These are phyloP conservation scores for Mobula birostris DNA, from an alignment of 2,113 vertebrate genomes.

Conservation along the genomic window DNA sequence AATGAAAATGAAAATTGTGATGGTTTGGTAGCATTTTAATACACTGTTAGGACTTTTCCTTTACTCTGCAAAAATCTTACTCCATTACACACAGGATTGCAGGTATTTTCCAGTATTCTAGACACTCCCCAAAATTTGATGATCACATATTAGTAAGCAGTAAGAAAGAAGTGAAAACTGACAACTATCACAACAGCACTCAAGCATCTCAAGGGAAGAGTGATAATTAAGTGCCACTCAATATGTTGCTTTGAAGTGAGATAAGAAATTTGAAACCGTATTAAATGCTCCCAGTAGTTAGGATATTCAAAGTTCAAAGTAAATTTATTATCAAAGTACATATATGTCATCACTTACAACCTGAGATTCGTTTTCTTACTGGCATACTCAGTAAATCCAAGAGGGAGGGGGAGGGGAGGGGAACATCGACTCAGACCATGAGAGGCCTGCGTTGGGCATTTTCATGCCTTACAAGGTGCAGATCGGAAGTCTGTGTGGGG, in stretches of 20 bases:
- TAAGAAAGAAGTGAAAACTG: background rate
- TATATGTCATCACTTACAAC: too few relatives aligned
- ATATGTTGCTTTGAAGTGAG: constrained; percentile 9
- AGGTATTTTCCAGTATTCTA: background rate
- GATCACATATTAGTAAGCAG: background rate
- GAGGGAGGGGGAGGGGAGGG: too few relatives aligned
- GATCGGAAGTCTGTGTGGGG: too few relatives aligned
- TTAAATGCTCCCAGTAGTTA: background rate
- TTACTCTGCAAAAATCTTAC: background rate
- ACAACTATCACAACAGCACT: background rate
- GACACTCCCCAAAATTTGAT: background rate
- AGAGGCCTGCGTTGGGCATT: too few relatives aligned
- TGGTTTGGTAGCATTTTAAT: background rate
- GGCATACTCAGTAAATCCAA: too few relatives aligned
- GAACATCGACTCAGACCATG: too few relatives aligned
- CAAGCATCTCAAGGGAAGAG: background rate
- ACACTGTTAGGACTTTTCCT: background rate
- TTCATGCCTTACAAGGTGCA: too few relatives aligned
- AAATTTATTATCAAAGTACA: too few relatives aligned
- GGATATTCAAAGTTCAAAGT: background rate
- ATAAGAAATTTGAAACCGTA: background rate
- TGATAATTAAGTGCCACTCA: background rate
- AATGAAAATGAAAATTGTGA: too few relatives aligned
- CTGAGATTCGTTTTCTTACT: too few relatives aligned
- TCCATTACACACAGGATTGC: background rate